A percentile compares a stretch with the other conserved stretches of the same genome.
These are phyloP conservation scores for Pseudomugil tenellus DNA, from an alignment of 2,797 vertebrate species.

Conservation along the genomic window DNA sequence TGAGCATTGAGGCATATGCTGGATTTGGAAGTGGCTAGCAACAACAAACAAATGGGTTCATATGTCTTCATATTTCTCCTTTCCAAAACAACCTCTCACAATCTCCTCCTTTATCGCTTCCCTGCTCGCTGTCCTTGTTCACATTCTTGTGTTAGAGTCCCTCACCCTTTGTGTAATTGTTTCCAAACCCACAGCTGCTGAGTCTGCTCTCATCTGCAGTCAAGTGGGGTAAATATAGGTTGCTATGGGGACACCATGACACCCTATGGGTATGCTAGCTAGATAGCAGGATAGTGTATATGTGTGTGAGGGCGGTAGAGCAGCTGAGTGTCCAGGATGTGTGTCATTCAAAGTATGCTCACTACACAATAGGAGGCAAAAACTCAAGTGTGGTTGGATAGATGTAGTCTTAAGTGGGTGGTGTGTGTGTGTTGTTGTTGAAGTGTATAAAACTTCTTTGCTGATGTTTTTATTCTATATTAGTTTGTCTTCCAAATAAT, in stretches of 20 bases:
- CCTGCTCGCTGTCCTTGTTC: neutral
- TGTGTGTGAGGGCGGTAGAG: slow-evolving; percentile 27
- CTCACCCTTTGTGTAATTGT: slow-evolving; percentile 35
- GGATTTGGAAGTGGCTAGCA: slow-evolving; percentile 80
- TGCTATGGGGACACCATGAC: slow-evolving; percentile 77
- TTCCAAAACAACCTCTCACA: neutral
- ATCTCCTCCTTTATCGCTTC: slow-evolving; percentile 2
- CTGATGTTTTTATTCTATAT: neutral
- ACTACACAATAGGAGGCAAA: slow-evolving; percentile 27
- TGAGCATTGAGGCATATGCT: slow-evolving; percentile 82
- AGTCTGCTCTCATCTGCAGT: slow-evolving; percentile 47
- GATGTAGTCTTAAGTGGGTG: neutral
- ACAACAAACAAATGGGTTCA: slow-evolving; percentile 77
- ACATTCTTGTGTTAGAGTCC: slow-evolving; percentile 24
- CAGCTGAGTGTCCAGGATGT: slow-evolving; percentile 54
- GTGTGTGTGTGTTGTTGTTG: neutral
- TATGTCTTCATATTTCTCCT: slow-evolving; percentile 43
- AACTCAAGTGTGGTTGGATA: slow-evolving; percentile 24
- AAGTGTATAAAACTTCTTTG: neutral
- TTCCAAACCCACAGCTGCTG: slow-evolving; percentile 63
- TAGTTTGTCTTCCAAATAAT: neutral
- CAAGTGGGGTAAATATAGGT: slow-evolving; percentile 81
- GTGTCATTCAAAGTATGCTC: slow-evolving; percentile 27
- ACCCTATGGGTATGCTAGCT: slow-evolving; percentile 64
- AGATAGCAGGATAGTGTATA: slow-evolving; percentile 29